A percentile compares a stretch with the other conserved stretches of the same genome.
Evolutionary conservation across 2,113 vertebrate species (phyloP).

Genomic region (Serinus canaria): DNA sequence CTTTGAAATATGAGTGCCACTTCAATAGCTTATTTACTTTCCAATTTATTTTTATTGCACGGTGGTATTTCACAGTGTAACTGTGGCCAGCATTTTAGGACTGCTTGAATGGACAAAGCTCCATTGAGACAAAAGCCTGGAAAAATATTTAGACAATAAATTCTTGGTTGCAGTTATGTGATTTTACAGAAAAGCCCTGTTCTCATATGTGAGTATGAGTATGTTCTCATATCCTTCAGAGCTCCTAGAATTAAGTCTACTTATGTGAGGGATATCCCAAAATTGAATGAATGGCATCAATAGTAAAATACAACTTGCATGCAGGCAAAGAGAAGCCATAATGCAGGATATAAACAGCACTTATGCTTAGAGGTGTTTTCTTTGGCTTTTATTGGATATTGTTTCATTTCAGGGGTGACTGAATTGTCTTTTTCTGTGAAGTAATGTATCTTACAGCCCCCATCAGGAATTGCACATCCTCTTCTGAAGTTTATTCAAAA

Average conservation of each 20-base stretch:
- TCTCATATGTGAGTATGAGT: background rate
- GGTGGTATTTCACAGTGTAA: background rate
- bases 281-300: background rate
- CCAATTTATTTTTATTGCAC: background rate
- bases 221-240: background rate
- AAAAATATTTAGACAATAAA: background rate
- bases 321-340: background rate
- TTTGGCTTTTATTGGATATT: background rate
- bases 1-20: background rate
- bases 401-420: background rate
- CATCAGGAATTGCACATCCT: background rate
- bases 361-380: background rate
- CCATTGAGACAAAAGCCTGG: background rate
- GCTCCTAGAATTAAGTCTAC: background rate
- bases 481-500: background rate
- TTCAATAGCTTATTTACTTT: background rate
- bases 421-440: background rate
- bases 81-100: background rate
- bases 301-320: background rate
- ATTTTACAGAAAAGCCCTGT: background rate
- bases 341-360: background rate
- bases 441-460: background rate
- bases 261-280: background rate
- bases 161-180: background rate
- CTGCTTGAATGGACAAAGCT: background rate